Evolutionary conservation across 2,888 invertebrate genomes (phyloP), one percentile per base, ranked within the genome.

Genomic region (Papilio demoleus): DNA sequence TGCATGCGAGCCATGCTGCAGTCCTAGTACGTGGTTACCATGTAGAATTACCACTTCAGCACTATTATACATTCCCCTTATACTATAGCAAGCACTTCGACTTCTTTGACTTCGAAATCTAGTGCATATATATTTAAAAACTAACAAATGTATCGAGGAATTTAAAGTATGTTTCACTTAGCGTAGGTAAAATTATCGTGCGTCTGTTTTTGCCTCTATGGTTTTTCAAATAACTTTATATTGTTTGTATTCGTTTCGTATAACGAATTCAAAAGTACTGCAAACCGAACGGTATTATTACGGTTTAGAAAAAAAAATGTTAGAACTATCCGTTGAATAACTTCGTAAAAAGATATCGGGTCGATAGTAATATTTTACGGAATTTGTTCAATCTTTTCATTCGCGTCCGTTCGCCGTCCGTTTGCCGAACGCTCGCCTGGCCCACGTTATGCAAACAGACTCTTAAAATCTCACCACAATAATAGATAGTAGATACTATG

Each of bases 301-400:
- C 31, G n/a, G 45, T 58, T 14, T 42, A 42, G 27, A 27, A n/a
- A 53, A 60, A 40, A 56, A 65, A 61, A 36, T 14, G n/a, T 40
- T 47, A 40, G 60, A 61, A 61, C 27, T 61, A 17, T 19, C 60
- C 67, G 45, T 60, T 65, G 65, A 61, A 59, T 36, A 60, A 59
- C 24, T 42, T 31, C 47, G 38, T 64, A 65, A 17, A 64, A 64
- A 65, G 64, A 65, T 65, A 68, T 65, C 59, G 50, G 50, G 31
- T 50, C 36, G 50, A 65, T 53, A 69, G 65, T 60, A 69, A 69
- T 65, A 69, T 65, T 69, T 65, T 42, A 69, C 65, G 60, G 65
- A 69, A 69, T 65, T 68, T 60, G 60, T 65, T 65, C 65, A 65
- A 65, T 69, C 60, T 69, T 69, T 69, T 42, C 65, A 60, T 59